Evolutionary conservation across 2,888 invertebrate species (phyloP).

Genomic region (Tetranychus truncatus): DNA sequence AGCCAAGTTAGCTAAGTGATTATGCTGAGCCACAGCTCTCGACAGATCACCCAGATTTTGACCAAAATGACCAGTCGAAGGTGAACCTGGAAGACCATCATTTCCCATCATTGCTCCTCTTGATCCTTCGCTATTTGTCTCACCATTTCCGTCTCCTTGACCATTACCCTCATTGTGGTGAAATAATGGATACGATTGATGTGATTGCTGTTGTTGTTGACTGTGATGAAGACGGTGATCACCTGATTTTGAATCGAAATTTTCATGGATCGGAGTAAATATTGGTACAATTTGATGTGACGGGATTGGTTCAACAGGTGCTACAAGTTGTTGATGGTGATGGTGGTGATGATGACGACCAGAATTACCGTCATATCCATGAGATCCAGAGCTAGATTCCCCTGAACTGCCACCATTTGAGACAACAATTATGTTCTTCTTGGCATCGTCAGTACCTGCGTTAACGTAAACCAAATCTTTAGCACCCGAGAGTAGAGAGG

Average conservation of each 20-base stretch:
- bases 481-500: background rate
- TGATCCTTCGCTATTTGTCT: background rate
- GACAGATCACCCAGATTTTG: background rate
- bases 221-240: background rate
- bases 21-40: too few relatives aligned
- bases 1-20: too few relatives aligned
- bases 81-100: background rate
- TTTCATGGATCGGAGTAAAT: background rate
- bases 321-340: background rate
- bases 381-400: background rate
- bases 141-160: background rate
- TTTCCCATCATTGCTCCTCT: background rate
- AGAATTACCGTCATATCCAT: background rate
- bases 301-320: background rate
- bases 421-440: conserved; percentile 2
- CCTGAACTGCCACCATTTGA: background rate
- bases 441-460: background rate
- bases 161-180: background rate
- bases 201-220: background rate
- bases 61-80: background rate
- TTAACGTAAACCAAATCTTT: conserved; percentile 6
- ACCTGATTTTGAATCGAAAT: background rate
- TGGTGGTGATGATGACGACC: background rate
- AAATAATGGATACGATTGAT: background rate
- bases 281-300: background rate